These are phyloP conservation scores for Drosophila colorata DNA, from an alignment of 2,888 invertebrate genomes.

Conservation along the genomic window DNA sequence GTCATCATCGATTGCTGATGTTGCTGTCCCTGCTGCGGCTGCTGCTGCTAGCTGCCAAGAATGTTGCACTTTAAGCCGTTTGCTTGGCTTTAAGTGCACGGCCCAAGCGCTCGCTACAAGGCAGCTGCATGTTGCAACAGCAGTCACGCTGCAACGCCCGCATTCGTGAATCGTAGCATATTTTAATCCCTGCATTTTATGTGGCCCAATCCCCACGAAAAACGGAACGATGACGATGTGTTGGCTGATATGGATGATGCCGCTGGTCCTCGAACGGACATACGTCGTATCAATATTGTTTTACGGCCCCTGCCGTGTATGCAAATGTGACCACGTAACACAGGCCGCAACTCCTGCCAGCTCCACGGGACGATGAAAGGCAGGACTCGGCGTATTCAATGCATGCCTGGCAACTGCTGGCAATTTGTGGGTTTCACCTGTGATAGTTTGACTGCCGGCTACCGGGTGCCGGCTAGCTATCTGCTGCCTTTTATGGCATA, in stretches of 20 bases:
- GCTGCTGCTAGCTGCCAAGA: constrained; percentile 5
- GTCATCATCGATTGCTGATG: constrained; percentile 42
- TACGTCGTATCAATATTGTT: constrained; percentile 73
- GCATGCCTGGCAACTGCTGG: constrained; percentile 37
- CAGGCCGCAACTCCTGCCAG: constrained; percentile 15
- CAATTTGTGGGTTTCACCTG: constrained; percentile 41
- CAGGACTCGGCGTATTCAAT: constrained; percentile 8
- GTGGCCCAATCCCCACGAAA: constrained; percentile 46
- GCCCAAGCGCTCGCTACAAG: constrained; percentile 32
- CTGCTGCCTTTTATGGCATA: constrained; percentile 29
- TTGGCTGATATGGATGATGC: constrained; percentile 36
- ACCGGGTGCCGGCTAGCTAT: constrained; percentile 6
- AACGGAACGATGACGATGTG: constrained; percentile 44
- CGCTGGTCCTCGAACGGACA: constrained; percentile 34
- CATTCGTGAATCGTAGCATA: constrained; percentile 35
- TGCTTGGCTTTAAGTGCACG: constrained; percentile 28
- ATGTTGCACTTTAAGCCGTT: constrained; percentile 32
- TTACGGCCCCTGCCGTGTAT: constrained; percentile 53
- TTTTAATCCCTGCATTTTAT: constrained; percentile 68
- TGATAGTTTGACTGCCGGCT: constrained; percentile 31
- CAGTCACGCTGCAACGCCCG: constrained; percentile 25
- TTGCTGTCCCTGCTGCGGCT: constrained; percentile 3
- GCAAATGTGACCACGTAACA: constrained; percentile 59
- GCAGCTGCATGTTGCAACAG: constrained; percentile 35
- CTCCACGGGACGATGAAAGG: neutral